Base-by-base conservation (phyloP, 2,888 invertebrate genomes). In the Phortica okadai region DNA sequence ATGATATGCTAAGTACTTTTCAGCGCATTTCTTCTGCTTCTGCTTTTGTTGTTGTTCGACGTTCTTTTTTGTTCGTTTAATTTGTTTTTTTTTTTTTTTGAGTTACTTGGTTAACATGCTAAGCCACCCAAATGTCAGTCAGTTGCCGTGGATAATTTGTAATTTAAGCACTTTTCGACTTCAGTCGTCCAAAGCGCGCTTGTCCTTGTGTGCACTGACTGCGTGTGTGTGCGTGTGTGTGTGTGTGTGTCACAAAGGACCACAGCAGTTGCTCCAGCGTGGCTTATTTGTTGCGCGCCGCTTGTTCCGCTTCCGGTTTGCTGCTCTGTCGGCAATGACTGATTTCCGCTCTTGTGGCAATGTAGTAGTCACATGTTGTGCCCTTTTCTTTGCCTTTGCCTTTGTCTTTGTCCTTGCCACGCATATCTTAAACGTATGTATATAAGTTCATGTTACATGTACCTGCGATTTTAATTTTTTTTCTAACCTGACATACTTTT, bases 121-220 rank as follows among this genome's bases (percentile, higher is more conserved):
- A 16, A 59, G 25, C 50, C 41, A 25, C 50, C 76, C 78, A 75
- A 74, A 79, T 80, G 82, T 80, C 8, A 33, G 80, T 80, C 84
- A 85, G 85, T 83, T 86, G 89, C 83, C 88, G 84, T 85, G 85
- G 84, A 89, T 89, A 90, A 90, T 90, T 90, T 90, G 90, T 91
- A 91, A 90, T 90, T 90, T 91, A 91, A 90, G 89, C 90, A 91
- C 91, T 91, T 91, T 90, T 90, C 89, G 88, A 89, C 89, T 90
- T 91, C 90, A 90, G 89, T 89, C 89, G 90, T 83, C 82, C 87
- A 85, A 85, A 85, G 83, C 83, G 82, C 82, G 77, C 76, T 78
- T 45, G 7, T 8, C 10, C 10, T 45, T 10, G 10, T 10, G 45
- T 21, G 21, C 21, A 21, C 21, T 21, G 21, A 21, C 21, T 21